Percentiles rank a stretch among this genome's conserved stretches.
These are phyloP conservation scores for Stenichneumon culpator DNA, from an alignment of 2,888 invertebrate species.

Conservation along the genomic window DNA sequence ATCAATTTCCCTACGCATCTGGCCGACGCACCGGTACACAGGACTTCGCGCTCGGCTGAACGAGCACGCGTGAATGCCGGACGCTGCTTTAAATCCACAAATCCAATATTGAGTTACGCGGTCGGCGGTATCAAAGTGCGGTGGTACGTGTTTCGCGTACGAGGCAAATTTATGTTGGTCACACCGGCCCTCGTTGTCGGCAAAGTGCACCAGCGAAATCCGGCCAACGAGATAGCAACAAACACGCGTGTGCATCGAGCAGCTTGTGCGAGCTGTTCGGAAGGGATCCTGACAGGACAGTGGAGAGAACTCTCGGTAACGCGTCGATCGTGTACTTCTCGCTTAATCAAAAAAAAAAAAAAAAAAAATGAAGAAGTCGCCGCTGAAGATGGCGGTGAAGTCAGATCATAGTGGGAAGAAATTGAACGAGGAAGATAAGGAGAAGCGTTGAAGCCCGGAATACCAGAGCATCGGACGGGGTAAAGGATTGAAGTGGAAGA, in stretches of 20 bases:
- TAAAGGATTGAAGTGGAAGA: not conserved
- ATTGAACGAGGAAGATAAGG: slow-evolving; percentile 25
- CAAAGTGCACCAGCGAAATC: slow-evolving; percentile 42
- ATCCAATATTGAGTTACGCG: slow-evolving; percentile 40
- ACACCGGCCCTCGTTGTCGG: slow-evolving; percentile 28
- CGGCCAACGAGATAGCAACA: slow-evolving; percentile 31
- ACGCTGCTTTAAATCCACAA: slow-evolving; percentile 36
- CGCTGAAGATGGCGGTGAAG: slow-evolving; percentile 43
- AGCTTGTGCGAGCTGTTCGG: slow-evolving; percentile 47
- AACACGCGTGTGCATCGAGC: slow-evolving; percentile 9
- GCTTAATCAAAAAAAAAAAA: slow-evolving; percentile 56
- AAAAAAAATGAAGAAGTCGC: slow-evolving; percentile 16
- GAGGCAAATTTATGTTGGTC: slow-evolving; percentile 51
- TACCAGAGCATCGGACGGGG: not conserved
- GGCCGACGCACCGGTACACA: not conserved
- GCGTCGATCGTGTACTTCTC: slow-evolving; percentile 35
- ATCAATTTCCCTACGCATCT: slow-evolving; percentile 12
- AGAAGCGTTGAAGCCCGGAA: not conserved
- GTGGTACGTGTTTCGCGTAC: slow-evolving; percentile 28
- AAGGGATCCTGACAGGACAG: slow-evolving; percentile 59
- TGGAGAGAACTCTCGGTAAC: slow-evolving; percentile 49
- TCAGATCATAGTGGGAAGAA: slow-evolving; percentile 2
- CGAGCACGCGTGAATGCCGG: slow-evolving; percentile 12
- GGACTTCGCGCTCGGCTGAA: not conserved
- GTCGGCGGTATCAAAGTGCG: slow-evolving; percentile 37